Evolutionary conservation across 2,888 invertebrate species (phyloP), one percentile per base, ranked within the genome.

Genomic region (Automeris io): DNA sequence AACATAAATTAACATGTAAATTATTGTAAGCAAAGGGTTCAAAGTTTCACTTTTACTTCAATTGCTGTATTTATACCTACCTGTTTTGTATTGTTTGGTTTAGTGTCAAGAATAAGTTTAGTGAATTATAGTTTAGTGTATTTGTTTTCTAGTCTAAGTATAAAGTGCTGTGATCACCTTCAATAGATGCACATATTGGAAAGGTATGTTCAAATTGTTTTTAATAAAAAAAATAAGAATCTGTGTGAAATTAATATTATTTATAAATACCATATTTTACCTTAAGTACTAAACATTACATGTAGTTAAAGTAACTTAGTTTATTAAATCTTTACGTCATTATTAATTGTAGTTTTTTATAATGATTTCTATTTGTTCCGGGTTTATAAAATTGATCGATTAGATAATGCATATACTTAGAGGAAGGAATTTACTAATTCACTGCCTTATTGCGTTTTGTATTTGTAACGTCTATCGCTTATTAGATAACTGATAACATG

Each of bases 81-180:
- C 2, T 8, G 4, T 5, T 12, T 7, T 12, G 12, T 7, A 18
- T 11, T 18, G 16, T 7, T 16, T 24, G 18, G 16, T 9, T 5
- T 37, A 19, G 18, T n/a, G 21, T 7, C 22, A 16, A 22, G 29
- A 21, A 29, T 22, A 12, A 7, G 26, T 11, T 23, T 18, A 26
- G 34, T 22, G 16, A 39, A 29, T 18, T 16, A 33, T 24, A 23
- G 23, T 25, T 35, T 40, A 37, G 37, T 29, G 42, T 45, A 43
- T 43, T 42, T 54, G 45, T 42, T 45, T 42, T 49, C 50, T 51
- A 51, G 49, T 49, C 45, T 50, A 49, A 51, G 49, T n/a, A n/a
- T n/a, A n/a, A n/a, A n/a, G n/a, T n/a, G n/a, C n/a, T n/a, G n/a
- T n/a, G n/a, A n/a, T n/a, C n/a, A n/a, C n/a, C n/a, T n/a, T n/a